Conservation (phyloP, 2,888 invertebrate genomes). For the Eristalis pertinax region DNA sequence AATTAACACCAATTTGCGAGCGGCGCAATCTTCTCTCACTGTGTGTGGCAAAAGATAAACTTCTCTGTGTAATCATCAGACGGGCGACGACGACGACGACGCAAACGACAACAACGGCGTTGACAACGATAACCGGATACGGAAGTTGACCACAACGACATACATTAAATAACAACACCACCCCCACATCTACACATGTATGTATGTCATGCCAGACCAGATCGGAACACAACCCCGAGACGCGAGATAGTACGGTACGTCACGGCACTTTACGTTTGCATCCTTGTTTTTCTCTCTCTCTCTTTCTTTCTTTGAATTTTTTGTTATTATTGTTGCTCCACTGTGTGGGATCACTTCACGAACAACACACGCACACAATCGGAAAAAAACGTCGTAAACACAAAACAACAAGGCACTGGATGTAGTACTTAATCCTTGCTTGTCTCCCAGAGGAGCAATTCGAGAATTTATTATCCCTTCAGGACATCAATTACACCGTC, state of each 20-base stretch:
- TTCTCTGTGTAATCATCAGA: constrained; percentile 50
- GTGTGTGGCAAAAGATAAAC: constrained; percentile 33
- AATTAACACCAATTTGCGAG: constrained; percentile 72
- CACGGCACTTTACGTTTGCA: constrained; percentile 37
- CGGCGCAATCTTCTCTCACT: constrained; percentile 43
- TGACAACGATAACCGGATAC: constrained; percentile 60
- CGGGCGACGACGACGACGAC: constrained; percentile 21
- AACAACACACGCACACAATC: background rate
- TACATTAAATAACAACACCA: background rate
- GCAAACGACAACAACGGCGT: background rate
- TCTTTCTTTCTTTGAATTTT: constrained; percentile 22
- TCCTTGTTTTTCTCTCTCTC: constrained; percentile 24
- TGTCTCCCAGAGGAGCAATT: constrained; percentile 69
- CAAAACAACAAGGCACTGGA: constrained; percentile 15
- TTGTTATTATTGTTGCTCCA: constrained; percentile 4
- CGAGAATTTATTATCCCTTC: constrained; percentile 71
- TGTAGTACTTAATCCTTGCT: constrained; percentile 63
- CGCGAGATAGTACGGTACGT: constrained; percentile 46
- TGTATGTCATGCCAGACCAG: background rate
- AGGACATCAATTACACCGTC: constrained; percentile 69
- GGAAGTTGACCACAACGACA: constrained; percentile 53
- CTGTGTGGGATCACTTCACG: background rate
- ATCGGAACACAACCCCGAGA: constrained; percentile 9
- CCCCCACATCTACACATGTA: background rate
- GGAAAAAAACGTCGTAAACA: background rate